A percentile compares a stretch with the other conserved stretches of the same genome.
phyloP scores from a whole-genome alignment of 1,140 invertebrate species.

The Drosophila prosaltans region DNA sequence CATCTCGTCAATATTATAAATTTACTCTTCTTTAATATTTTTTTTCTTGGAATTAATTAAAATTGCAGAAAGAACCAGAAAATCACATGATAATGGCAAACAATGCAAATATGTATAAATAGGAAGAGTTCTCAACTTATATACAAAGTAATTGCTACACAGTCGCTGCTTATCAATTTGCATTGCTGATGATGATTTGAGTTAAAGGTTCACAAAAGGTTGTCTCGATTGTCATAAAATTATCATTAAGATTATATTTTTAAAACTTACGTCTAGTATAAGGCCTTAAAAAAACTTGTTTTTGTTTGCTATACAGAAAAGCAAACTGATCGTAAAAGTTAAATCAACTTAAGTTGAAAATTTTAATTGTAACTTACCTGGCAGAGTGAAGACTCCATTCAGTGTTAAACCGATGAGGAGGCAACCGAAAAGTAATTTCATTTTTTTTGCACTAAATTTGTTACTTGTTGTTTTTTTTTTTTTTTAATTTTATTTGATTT shows the following conservation, averaged over 20 bases:
- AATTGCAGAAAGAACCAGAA: not conserved
- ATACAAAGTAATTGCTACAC: not conserved
- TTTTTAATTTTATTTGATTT: slow-evolving; percentile 38
- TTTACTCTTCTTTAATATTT: no score
- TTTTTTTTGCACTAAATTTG: slow-evolving; percentile 51
- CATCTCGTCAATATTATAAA: no score
- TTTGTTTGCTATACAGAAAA: not conserved
- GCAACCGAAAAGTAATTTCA: slow-evolving; percentile 63
- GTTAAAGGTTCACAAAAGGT: slow-evolving; percentile 48
- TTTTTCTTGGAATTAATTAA: not conserved
- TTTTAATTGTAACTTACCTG: slow-evolving; percentile 59
- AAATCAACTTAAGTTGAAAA: not conserved
- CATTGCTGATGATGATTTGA: slow-evolving; percentile 42
- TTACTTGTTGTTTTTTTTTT: not conserved
- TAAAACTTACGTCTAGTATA: not conserved
- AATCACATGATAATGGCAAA: not conserved
- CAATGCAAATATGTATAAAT: not conserved
- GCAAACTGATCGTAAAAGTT: not conserved
- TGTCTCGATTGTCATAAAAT: slow-evolving; percentile 1
- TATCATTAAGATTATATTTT: slow-evolving; percentile 27
- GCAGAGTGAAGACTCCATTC: slow-evolving; percentile 60
- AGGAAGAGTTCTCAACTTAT: not conserved
- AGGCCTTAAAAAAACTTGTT: slow-evolving; percentile 3
- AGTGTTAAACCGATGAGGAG: slow-evolving; percentile 60
- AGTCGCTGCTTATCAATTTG: slow-evolving; percentile 50